Percentiles rank a stretch among this genome's conserved stretches.
Evolutionary conservation across 2,113 vertebrate species (phyloP).

Genomic region (Lophius piscatorius): DNA sequence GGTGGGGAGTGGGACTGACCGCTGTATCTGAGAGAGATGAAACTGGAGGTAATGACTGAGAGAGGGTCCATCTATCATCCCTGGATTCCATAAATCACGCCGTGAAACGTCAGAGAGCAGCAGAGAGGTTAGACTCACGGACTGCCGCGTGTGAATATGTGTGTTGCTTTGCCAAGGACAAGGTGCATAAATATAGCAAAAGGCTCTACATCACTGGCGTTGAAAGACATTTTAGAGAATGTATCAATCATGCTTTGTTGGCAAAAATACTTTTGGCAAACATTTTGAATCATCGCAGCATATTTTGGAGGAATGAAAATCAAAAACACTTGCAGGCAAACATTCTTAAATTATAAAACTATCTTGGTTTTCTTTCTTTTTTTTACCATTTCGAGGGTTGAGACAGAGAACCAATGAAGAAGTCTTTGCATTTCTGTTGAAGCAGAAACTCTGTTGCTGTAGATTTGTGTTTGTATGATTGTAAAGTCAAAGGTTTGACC

Average conservation of each 20-base stretch:
- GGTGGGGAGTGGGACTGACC: conserved; percentile 20
- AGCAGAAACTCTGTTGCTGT: not conserved
- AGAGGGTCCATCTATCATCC: conserved; percentile 28
- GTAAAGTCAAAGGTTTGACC: conserved; percentile 42
- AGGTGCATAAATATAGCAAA: conserved; percentile 19
- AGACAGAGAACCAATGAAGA: not conserved
- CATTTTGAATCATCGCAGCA: no score
- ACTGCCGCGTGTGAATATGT: not conserved
- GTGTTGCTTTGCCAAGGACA: conserved; percentile 31
- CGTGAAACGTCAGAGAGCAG: conserved; percentile 33
- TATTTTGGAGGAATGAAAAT: no score
- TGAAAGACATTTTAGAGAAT: conserved; percentile 1
- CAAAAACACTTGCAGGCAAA: conserved; percentile 30
- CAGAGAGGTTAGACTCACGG: conserved; percentile 25
- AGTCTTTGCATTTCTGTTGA: not conserved
- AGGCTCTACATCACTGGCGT: not conserved
- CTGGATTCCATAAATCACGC: conserved; percentile 50
- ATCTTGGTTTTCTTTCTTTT: conserved; percentile 6
- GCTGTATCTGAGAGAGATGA: conserved; percentile 31
- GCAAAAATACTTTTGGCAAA: not conserved
- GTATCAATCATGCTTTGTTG: not conserved
- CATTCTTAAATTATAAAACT: conserved; percentile 17
- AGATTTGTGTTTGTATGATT: conserved; percentile 21
- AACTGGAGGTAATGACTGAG: conserved; percentile 30
- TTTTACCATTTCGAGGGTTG: conserved; percentile 5